A percentile compares a stretch with the other conserved stretches of the same genome.
These are phyloP conservation scores for Druceiella hillmani DNA, from an alignment of 2,888 invertebrate genomes.

Conservation along the genomic window DNA sequence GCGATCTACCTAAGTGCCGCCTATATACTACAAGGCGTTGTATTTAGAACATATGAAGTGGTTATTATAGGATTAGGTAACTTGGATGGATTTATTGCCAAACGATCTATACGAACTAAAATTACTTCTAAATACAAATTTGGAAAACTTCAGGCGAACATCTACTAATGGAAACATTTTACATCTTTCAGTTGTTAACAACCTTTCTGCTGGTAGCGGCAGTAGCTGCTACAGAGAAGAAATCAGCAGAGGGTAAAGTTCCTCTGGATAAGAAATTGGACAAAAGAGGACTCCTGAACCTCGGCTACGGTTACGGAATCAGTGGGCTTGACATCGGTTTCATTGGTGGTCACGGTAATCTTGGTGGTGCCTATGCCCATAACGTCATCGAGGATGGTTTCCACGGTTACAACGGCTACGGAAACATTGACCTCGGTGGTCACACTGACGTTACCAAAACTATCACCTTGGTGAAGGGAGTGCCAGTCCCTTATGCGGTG, in stretches of 20 bases:
- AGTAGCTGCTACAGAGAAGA: slow-evolving; percentile 65
- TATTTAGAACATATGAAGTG: too few relatives aligned
- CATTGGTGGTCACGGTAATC: slow-evolving; percentile 56
- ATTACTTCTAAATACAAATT: too few relatives aligned
- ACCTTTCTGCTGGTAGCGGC: slow-evolving; percentile 72
- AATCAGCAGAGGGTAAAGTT: slow-evolving; percentile 51
- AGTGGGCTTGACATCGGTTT: slow-evolving; percentile 71
- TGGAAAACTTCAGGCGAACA: too few relatives aligned
- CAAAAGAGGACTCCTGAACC: slow-evolving; percentile 73
- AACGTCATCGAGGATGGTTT: slow-evolving; percentile 36
- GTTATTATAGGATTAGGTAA: too few relatives aligned
- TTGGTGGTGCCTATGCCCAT: slow-evolving; percentile 46
- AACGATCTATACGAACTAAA: too few relatives aligned
- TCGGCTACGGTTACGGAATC: slow-evolving; percentile 76
- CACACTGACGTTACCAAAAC: slow-evolving; percentile 56
- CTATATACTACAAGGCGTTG: too few relatives aligned
- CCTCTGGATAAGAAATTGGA: slow-evolving; percentile 71
- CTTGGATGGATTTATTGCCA: too few relatives aligned
- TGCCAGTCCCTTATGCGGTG: slow-evolving; percentile 60
- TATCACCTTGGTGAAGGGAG: slow-evolving; percentile 60
- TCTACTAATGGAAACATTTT: too few relatives aligned
- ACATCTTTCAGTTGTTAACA: slow-evolving; percentile 57
- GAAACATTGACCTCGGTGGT: slow-evolving; percentile 37
- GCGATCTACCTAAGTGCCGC: too few relatives aligned
- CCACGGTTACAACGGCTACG: slow-evolving; percentile 28